Evolutionary conservation across 2,888 invertebrate species (phyloP).

Genomic region (Melieria crassipennis): DNA sequence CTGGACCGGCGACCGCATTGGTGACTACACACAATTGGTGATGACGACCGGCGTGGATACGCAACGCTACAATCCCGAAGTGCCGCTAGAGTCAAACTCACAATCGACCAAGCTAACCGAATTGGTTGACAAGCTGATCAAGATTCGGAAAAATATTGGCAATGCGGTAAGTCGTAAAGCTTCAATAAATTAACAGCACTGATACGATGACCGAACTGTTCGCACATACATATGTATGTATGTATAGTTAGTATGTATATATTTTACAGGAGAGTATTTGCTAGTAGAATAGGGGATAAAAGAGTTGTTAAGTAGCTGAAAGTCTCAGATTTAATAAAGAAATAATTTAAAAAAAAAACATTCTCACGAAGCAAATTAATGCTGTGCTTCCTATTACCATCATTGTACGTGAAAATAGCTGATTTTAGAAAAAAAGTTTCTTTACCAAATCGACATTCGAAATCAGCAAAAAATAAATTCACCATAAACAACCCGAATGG

Average conservation of each 20-base stretch:
- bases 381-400: too few species aligned
- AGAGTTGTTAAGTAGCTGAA: too few species aligned
- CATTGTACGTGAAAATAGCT: too few species aligned
- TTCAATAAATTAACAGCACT: neutral
- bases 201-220: too few species aligned
- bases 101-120: constrained; percentile 61
- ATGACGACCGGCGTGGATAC: constrained; percentile 61
- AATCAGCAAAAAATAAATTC: too few species aligned
- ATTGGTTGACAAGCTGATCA: constrained; percentile 63
- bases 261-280: neutral
- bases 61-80: constrained; percentile 66
- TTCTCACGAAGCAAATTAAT: too few species aligned
- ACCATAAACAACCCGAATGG: too few species aligned
- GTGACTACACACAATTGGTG: constrained; percentile 63
- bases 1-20: constrained; percentile 65
- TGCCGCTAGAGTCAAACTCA: constrained; percentile 58
- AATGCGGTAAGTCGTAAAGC: constrained; percentile 56
- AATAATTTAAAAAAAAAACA: too few species aligned
- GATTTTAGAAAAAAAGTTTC: too few species aligned
- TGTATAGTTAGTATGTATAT: neutral
- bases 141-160: constrained; percentile 63
- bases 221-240: neutral
- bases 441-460: too few species aligned
- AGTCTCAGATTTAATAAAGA: too few species aligned
- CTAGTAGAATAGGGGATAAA: too few species aligned